A percentile compares a stretch with the other conserved stretches of the same genome.
These are phyloP conservation scores for Scolopax bukidnonensis DNA, from an alignment of 2,797 vertebrate genomes.

Conservation along the genomic window DNA sequence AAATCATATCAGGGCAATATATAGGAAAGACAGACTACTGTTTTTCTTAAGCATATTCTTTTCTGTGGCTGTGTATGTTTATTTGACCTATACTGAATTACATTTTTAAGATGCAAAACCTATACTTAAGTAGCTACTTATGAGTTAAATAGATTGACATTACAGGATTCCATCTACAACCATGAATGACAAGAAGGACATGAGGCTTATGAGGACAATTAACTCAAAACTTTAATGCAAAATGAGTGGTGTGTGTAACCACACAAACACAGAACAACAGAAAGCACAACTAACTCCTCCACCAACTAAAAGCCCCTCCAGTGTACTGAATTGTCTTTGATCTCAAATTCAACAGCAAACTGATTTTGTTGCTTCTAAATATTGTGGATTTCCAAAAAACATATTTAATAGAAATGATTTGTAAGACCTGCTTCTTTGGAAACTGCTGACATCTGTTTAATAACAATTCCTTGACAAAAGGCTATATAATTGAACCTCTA, in stretches of 20 bases:
- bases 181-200: not conserved
- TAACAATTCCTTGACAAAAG: not conserved
- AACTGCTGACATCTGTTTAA: not conserved
- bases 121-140: not conserved
- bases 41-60: not conserved
- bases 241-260: not conserved
- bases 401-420: not conserved
- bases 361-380: not conserved
- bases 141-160: not conserved
- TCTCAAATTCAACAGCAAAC: not conserved
- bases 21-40: not conserved
- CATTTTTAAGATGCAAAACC: not conserved
- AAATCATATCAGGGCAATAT: not conserved
- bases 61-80: not conserved
- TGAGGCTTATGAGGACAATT: not conserved
- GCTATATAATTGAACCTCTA: not conserved
- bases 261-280: not conserved
- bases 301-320: not conserved
- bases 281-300: not conserved
- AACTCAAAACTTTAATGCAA: not conserved
- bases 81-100: not conserved
- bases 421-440: not conserved
- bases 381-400: not conserved
- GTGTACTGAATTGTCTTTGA: not conserved
- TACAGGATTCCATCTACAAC: not conserved